Conservation (phyloP, 2,888 invertebrate genomes). For the Epinotia ramella region DNA sequence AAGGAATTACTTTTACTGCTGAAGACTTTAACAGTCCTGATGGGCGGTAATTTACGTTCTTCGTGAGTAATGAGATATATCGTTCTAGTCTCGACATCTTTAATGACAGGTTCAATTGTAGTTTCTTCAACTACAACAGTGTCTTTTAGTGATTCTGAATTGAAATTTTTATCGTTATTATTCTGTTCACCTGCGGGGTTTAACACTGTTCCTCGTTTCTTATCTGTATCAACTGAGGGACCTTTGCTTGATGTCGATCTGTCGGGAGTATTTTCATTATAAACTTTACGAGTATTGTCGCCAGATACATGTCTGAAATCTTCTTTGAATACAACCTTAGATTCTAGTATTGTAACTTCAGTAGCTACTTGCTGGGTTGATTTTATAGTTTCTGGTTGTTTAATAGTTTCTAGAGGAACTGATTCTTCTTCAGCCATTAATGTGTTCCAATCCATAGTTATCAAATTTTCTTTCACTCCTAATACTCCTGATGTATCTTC, state of each 20-base stretch:
- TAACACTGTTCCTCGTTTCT: conserved; percentile 49
- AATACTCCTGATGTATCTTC: conserved; percentile 38
- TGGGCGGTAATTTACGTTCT: conserved; percentile 88
- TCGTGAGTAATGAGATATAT: conserved; percentile 90
- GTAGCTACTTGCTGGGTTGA: conserved; percentile 65
- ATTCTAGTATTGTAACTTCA: conserved; percentile 75
- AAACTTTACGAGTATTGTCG: conserved; percentile 35
- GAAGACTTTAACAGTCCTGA: conserved; percentile 83
- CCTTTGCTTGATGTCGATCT: conserved; percentile 44
- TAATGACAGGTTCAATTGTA: conserved; percentile 62
- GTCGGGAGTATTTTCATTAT: conserved; percentile 45
- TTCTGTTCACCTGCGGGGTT: conserved; percentile 69
- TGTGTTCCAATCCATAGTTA: conserved; percentile 76
- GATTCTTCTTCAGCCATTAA: conserved; percentile 76
- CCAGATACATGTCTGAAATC: conserved; percentile 36
- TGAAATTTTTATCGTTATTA: conserved; percentile 74
- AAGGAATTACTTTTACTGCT: conserved; percentile 86
- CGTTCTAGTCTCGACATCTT: conserved; percentile 73
- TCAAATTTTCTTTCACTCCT: conserved; percentile 52
- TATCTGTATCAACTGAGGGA: neutral
- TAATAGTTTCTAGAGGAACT: conserved; percentile 57
- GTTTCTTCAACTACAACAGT: conserved; percentile 70
- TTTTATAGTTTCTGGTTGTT: conserved; percentile 55
- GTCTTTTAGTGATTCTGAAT: conserved; percentile 61
- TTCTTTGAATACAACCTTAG: conserved; percentile 52